Base-by-base conservation (phyloP, 1,140 invertebrate species). In the Lucilia sericata region DNA sequence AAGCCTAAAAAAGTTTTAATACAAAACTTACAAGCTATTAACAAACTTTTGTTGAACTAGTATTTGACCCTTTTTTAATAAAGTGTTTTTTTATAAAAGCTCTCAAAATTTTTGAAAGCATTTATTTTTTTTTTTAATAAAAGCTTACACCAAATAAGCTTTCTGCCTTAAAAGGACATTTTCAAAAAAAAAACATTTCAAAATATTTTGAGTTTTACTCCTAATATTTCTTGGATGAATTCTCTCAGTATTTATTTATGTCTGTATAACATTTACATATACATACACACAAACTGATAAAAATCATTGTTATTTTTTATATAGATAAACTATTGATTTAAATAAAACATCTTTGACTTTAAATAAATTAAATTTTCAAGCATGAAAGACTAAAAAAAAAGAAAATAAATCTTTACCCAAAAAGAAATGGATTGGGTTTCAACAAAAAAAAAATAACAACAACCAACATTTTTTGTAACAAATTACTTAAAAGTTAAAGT, bases 301-400 rank as follows among this genome's bases (percentile, higher is more conserved):
- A 30, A 60, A 60, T 60, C 55, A 60, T 60, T 60, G 55, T n/a
- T 60, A 17, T n/a, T 60, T 30, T 60, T 60, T 60, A 60, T 60
- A 60, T 60, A 70, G 65, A 70, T 70, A 70, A 70, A 70, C 65
- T 70, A 70, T 70, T 70, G 65, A 70, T 70, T 70, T 70, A 70
- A 70, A 70, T 25, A 70, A n/a, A 21, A 70, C 5, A 19, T 70
- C 65, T 25, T 70, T 70, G 65, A 70, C 65, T 70, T 70, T 70
- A 70, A 70, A 70, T 70, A 70, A 70, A 70, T 70, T 70, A 21
- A 70, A 70, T 70, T 30, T 70, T 12, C 65, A 70, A 10, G 8
- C 19, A 70, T 25, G 19, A 17, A 70, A 5, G n/a, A 13, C 17
- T 70, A 21, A 5, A 70, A 70, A 21, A 21, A 70, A 21, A 21